Evolutionary conservation across 1,140 invertebrate species (phyloP).

Genomic region (Micrasema minimum): DNA sequence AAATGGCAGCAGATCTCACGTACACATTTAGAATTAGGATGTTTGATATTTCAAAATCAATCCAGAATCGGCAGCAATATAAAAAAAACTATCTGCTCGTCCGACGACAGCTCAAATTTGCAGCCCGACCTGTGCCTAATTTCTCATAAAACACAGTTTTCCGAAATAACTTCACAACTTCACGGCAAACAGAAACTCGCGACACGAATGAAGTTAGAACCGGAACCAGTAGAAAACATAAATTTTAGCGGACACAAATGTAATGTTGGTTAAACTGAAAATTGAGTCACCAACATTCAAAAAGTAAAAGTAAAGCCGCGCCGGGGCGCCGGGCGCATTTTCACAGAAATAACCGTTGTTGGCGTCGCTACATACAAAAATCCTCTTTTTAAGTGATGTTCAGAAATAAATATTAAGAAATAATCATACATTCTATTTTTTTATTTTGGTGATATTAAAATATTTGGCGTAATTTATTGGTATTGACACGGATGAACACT

Average conservation of each 20-base stretch:
- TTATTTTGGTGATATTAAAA: no score
- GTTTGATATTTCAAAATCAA: background rate
- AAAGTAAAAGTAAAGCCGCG: no score
- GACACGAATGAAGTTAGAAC: constrained; percentile 47
- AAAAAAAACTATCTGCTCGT: constrained; percentile 9
- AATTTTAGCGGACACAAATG: background rate
- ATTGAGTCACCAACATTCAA: no score
- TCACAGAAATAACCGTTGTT: no score
- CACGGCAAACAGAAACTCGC: constrained; percentile 55
- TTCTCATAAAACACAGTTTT: constrained; percentile 60
- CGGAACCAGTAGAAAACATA: constrained; percentile 28
- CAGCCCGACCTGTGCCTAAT: constrained; percentile 58
- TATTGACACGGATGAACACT: no score
- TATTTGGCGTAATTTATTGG: no score
- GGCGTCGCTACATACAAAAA: no score
- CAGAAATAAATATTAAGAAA: no score
- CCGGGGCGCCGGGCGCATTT: no score
- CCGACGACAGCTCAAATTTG: constrained; percentile 9
- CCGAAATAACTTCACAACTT: constrained; percentile 66
- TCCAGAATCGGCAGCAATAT: no score
- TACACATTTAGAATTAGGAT: constrained; percentile 4
- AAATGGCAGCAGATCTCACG: constrained; percentile 18
- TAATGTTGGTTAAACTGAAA: constrained; percentile 16
- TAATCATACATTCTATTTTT: no score
- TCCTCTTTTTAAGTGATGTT: no score